Evolutionary conservation across 2,113 vertebrate genomes (phyloP), one percentile per base, ranked within the genome.

Genomic region (Hiodon alosoides): DNA sequence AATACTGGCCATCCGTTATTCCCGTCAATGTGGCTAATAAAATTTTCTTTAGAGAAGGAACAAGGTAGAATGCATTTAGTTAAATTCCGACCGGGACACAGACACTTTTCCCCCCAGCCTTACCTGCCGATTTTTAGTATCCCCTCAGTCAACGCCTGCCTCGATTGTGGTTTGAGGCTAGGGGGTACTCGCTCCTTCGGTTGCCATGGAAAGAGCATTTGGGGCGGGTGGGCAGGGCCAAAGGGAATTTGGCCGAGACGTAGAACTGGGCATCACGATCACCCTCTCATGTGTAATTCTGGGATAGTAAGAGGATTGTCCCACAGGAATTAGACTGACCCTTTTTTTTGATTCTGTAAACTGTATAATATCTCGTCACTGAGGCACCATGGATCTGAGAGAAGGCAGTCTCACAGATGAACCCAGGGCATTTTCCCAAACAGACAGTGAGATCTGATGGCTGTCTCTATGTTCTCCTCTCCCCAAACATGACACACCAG

Each of bases 221-320:
- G 9, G 52, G 2, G 58, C 60, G 31, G 52, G 47, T 72, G 58
- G 48, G 65, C 17, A 51, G 59, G 73, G 48, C 62, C 50, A 71
- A 46, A 65, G 11, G 55, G 46, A 61, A 74, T 80, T 78, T 76
- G 62, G 48, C 31, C 67, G 53, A 71, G 69, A 60, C 74, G 77
- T 79, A 74, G 13, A 69, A 61, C 74, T 77, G n/a, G 60, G 13
- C 58, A 70, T 82, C 71, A 77, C 48, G 53, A 62, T 67, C 73
- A 69, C 51, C 17, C 69, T 68, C 17, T 52, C 3, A 7, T 67
- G 57, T 16, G 51, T 79, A 72, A 73, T 72, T 70, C 58, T 4
- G 64, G 69, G 52, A 48, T 1, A 14, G 69, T 83, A 83, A 83
- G 78, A 79, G 77, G 82, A 83, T 83, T 83, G 78, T 47, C 51